Evolutionary conservation across 2,888 invertebrate species (phyloP).

Genomic region (Villa cingulata): DNA sequence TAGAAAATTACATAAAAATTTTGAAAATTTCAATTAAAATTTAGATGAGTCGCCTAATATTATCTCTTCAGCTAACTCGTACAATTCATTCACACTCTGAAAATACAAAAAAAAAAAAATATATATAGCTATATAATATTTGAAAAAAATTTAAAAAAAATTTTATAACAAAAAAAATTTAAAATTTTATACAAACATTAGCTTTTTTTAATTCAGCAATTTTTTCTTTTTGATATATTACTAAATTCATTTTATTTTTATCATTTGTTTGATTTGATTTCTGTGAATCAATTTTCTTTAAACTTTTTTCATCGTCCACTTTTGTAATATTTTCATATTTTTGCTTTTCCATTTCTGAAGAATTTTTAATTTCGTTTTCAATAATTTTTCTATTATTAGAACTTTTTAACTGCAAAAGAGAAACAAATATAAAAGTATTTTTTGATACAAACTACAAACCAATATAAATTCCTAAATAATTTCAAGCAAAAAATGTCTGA

Average conservation of each 20-base stretch:
- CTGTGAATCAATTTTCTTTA: no score
- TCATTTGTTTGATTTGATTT: no score
- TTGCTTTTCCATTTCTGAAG: no score
- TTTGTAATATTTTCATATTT: no score
- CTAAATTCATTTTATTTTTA: background rate
- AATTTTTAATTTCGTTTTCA: background rate
- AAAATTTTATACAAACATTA: background rate
- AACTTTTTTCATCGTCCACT: background rate
- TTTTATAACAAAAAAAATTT: background rate
- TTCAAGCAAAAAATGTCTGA: no score
- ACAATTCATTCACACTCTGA: conserved; percentile 48
- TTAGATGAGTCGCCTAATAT: conserved; percentile 39
- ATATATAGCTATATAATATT: no score
- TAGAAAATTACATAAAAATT: no score
- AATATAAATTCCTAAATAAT: no score
- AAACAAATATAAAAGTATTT: background rate
- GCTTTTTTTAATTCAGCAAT: background rate
- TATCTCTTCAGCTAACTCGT: conserved; percentile 44
- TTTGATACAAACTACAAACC: no score
- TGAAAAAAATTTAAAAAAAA: background rate
- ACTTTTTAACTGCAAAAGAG: conserved; percentile 5
- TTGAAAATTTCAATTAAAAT: no score
- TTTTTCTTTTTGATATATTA: background rate
- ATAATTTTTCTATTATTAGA: conserved; percentile 3
- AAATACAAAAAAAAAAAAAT: conserved; percentile 14